phyloP scores from a whole-genome alignment of 2,113 vertebrate species.

The Rhinoptilus africanus region DNA sequence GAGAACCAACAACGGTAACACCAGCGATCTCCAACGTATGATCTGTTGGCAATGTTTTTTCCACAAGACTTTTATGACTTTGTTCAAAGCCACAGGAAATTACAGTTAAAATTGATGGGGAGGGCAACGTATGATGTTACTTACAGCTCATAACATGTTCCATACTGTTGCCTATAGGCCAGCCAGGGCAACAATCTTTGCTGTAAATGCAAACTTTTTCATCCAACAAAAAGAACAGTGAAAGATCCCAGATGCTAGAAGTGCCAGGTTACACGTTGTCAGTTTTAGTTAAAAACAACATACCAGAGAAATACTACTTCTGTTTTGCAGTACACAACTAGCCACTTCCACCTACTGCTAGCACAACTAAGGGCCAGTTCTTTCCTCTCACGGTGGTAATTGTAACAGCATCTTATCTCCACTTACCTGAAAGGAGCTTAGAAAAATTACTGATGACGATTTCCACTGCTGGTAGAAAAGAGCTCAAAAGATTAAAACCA shows the following conservation, averaged over 20 bases:
- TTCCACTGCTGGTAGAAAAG: not conserved
- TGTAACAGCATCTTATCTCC: not conserved
- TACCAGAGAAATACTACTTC: not conserved
- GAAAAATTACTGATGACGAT: not conserved
- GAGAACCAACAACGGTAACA: not conserved
- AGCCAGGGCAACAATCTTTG: not conserved
- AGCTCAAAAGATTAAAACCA: not conserved
- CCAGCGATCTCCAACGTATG: fast-evolving
- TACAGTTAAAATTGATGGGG: not conserved
- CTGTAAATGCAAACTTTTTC: not conserved
- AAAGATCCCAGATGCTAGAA: not conserved
- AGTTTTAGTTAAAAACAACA: not conserved
- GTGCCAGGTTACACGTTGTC: not conserved
- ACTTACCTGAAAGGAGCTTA: not conserved
- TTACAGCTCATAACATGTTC: not conserved
- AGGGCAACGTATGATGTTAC: not conserved
- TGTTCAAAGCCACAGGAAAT: not conserved
- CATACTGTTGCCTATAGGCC: not conserved
- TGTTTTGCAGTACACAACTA: not conserved
- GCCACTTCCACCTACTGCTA: not conserved
- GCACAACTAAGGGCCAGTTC: not conserved
- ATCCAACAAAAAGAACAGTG: not conserved
- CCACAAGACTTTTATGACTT: not conserved
- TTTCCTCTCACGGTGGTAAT: not conserved
- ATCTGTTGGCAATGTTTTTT: not conserved